Base-by-base conservation (phyloP, 1,140 invertebrate genomes). In the Drosophila oshimai region DNA sequence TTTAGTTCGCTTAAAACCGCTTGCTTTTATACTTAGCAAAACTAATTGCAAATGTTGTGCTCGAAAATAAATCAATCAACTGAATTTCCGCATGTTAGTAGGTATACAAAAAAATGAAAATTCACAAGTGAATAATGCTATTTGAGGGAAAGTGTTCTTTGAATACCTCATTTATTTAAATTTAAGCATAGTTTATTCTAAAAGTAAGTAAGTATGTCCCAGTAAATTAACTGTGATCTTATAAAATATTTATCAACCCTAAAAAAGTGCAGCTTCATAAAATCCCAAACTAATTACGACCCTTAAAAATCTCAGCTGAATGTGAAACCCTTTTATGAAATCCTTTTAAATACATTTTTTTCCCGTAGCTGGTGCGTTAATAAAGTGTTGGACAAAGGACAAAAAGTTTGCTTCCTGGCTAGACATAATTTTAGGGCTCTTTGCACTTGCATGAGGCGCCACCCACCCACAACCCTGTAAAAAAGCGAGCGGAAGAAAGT, bases 401-500 rank as follows among this genome's bases (percentile, higher is more conserved):
- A 86, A 79, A 79, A 84, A 84, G 60, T 86, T 84, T 86, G 57
- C 72, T 86, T 84, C 80, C 80, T 84, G 80, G 80, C 80, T 86
- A 84, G 80, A 84, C 80, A 86, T 86, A 86, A 84, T 84, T 86
- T 72, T 84, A 70, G 70, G 72, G 55, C 58, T 54, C 64, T 70
- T 42, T 73, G 50, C 49, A 71, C 70, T 72, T 62, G 53, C 62
- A 36, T 34, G 54, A 62, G 57, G 58, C 58, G 24, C 62, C 53
- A 34, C 6, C 33, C 67, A 33, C 33, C 67, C 37, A 39, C 31
- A 20, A 36, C 36, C 5, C 39, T 15, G 28, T n/a, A 10, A 34
- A 53, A 44, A 31, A 37, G n/a, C n/a, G 29, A 54, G 41, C 15
- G 31, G 37, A 36, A 39, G 70, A 54, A 67, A 70, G 64, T 39